phyloP scores from a whole-genome alignment of 2,888 invertebrate species.

The Drosophila merina region DNA sequence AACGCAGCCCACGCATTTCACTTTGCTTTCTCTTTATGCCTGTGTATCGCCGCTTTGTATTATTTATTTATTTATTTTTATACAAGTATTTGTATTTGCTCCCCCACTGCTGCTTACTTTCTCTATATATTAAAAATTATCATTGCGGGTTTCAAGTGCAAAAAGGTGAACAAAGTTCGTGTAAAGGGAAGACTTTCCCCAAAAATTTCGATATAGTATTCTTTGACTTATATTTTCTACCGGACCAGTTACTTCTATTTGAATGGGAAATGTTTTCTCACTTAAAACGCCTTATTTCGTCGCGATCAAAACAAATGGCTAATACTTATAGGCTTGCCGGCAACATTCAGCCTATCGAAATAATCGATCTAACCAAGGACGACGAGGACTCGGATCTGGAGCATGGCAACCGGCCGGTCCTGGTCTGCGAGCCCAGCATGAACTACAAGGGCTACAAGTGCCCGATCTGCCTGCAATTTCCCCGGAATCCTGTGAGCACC shows the following conservation, averaged over 20 bases:
- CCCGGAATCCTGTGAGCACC: neutral
- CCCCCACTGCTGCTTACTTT: neutral
- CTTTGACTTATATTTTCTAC: neutral
- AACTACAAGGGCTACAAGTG: neutral
- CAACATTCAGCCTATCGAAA: neutral
- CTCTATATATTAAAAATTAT: neutral
- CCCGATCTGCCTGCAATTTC: conserved; percentile 1
- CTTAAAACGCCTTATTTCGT: neutral
- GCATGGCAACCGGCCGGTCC: too few species aligned
- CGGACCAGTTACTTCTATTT: neutral
- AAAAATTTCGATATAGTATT: neutral
- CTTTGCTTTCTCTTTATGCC: conserved; percentile 32
- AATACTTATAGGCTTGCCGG: neutral
- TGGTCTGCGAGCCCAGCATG: neutral
- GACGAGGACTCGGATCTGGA: neutral
- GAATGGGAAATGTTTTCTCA: neutral
- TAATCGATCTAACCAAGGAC: conserved; percentile 7
- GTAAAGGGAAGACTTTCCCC: neutral
- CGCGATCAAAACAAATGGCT: neutral
- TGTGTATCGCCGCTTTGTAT: neutral
- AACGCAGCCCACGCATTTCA: conserved; percentile 56
- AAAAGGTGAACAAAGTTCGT: neutral
- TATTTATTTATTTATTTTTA: conserved; percentile 3
- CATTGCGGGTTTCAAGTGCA: neutral
- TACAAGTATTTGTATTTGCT: neutral